Evolutionary conservation across 2,888 invertebrate species (phyloP), one percentile per base, ranked within the genome.

Genomic region (Allolobophora icterica): DNA sequence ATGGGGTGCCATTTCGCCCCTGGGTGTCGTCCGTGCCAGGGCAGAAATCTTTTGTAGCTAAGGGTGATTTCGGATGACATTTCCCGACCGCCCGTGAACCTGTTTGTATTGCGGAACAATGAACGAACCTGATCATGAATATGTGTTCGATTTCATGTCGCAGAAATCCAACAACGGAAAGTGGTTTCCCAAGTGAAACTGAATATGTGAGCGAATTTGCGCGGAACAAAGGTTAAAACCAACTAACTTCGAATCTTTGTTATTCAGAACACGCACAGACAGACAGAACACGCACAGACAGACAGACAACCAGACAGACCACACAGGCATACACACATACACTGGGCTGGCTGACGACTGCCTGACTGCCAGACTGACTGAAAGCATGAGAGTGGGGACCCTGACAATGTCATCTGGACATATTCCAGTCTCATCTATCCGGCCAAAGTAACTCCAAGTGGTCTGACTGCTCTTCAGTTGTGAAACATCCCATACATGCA

Each of bases 91-190:
- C 71, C 71, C 71, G 71, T n/a, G 52, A 52, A 30, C n/a, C 71
- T 71, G 30, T 71, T 71, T n/a, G 71, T 71, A 71, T 71, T 71
- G n/a, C n/a, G n/a, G 71, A 71, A 71, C 71, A 71, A 71, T n/a
- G 71, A n/a, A 71, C n/a, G 71, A n/a, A 71, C 71, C 71, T 71
- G 71, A 71, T 71, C n/a, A 71, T 71, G 71, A 71, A 71, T 71
- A 71, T 71, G 71, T 71, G n/a, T 30, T n/a, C 13, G 13, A n/a
- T n/a, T 30, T n/a, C n/a, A 71, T n/a, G 13, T n/a, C 19, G 52
- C 5, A 11, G n/a, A 13, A 71, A n/a, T 71, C 30, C 52, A n/a
- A n/a, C 71, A n/a, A 71, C 30, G 71, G 71, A 71, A 71, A 71
- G 11, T n/a, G n/a, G 30, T 30, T 13, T n/a, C 13, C n/a, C 5